phyloP scores from a whole-genome alignment of 2,888 invertebrate species.

The Cryptophagus acutangulus region DNA sequence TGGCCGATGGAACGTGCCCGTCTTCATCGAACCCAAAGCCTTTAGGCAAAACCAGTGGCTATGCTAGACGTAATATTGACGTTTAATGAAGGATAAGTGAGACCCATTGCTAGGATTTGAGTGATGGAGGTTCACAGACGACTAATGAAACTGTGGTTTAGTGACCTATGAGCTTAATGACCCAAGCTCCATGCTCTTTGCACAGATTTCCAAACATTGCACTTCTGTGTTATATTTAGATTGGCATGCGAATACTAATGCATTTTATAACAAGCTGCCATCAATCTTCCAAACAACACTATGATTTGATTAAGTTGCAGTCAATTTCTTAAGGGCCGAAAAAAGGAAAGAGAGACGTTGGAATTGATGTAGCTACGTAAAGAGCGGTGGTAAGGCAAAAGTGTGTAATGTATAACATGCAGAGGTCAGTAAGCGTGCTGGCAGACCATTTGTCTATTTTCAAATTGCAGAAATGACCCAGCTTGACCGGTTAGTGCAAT shows the following conservation, averaged over 20 bases:
- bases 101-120: conserved; percentile 27
- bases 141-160: conserved; percentile 28
- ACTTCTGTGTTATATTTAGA: too few relatives aligned
- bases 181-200: conserved; percentile 14
- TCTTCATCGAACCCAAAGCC: conserved; percentile 9
- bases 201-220: neutral
- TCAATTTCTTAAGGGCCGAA: too few relatives aligned
- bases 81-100: conserved; percentile 28
- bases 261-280: too few relatives aligned
- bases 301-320: too few relatives aligned
- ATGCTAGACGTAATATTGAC: conserved; percentile 19
- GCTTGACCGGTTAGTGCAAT: conserved; percentile 2
- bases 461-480: neutral
- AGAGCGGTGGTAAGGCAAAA: too few relatives aligned
- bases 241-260: too few relatives aligned
- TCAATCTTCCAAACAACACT: too few relatives aligned
- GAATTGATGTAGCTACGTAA: too few relatives aligned
- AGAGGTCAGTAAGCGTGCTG: conserved; percentile 1
- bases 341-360: too few relatives aligned
- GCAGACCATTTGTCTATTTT: conserved; percentile 1
- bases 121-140: conserved; percentile 27
- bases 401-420: conserved; percentile 2
- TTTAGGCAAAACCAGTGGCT: too few relatives aligned
- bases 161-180: conserved; percentile 28
- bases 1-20: conserved; percentile 18